Percentiles rank a stretch among this genome's conserved stretches.
These are phyloP conservation scores for Caradrina kadenii DNA, from an alignment of 2,888 invertebrate genomes.

Conservation along the genomic window DNA sequence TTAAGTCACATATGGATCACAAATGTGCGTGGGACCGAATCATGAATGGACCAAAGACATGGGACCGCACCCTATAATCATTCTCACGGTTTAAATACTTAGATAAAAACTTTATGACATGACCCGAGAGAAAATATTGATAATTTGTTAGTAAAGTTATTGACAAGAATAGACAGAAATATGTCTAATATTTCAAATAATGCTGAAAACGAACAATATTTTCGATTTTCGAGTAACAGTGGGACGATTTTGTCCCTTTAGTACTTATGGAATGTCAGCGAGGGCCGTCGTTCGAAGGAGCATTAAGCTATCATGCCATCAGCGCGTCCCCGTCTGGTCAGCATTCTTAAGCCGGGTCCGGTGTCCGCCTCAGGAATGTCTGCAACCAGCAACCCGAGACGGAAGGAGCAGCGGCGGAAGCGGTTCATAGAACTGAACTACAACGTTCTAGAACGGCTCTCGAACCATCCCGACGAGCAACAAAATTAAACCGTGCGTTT, in stretches of 20 bases:
- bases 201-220: conserved; percentile 1
- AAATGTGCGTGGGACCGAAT: conserved; percentile 84
- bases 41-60: conserved; percentile 84
- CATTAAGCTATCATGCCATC: conserved; percentile 87
- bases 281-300: conserved; percentile 72
- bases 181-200: conserved; percentile 11
- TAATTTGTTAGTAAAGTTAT: conserved; percentile 57
- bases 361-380: conserved; percentile 86
- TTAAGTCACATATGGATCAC: conserved; percentile 79
- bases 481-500: conserved; percentile 62
- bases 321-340: conserved; percentile 80
- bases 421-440: conserved; percentile 84
- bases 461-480: conserved; percentile 39
- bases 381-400: conserved; percentile 88
- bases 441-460: conserved; percentile 66
- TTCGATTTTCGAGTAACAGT: conserved; percentile 12
- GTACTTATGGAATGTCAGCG: conserved; percentile 75
- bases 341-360: conserved; percentile 85
- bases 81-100: conserved; percentile 83
- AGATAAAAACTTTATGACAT: conserved; percentile 73
- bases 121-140: conserved; percentile 59
- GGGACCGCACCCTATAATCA: conserved; percentile 77
- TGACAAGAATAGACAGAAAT: conserved; percentile 14
- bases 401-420: conserved; percentile 89
- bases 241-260: conserved; percentile 77